Evolutionary conservation across 2,888 invertebrate genomes (phyloP).

Genomic region (Platycnemis pennipes): DNA sequence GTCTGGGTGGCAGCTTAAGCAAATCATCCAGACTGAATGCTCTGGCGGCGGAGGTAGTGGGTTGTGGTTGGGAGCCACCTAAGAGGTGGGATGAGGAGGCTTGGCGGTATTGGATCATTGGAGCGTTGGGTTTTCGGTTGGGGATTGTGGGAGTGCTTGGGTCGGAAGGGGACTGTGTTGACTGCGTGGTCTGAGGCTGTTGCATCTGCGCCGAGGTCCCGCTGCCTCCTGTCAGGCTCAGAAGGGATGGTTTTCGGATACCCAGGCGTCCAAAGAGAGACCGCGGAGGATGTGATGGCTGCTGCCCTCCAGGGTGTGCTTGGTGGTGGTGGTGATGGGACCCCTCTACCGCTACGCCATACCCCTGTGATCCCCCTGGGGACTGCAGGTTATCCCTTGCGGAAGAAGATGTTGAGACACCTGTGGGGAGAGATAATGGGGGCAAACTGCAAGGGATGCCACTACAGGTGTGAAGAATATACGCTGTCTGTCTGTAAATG

Average conservation of each 20-base stretch:
- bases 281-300: constrained; percentile 78
- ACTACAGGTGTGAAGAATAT: constrained; percentile 75
- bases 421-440: constrained; percentile 70
- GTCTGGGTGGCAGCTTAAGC: constrained; percentile 90
- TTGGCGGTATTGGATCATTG: constrained; percentile 6
- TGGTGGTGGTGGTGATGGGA: constrained; percentile 69
- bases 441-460: constrained; percentile 77
- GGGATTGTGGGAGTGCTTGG: constrained; percentile 78
- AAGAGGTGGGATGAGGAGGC: constrained; percentile 23
- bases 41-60: constrained; percentile 83
- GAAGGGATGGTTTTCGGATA: constrained; percentile 93
- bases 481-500: neutral
- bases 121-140: constrained; percentile 76
- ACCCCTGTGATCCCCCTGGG: constrained; percentile 78
- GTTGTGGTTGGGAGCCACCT: constrained; percentile 69
- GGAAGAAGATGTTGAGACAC: constrained; percentile 76
- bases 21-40: constrained; percentile 94
- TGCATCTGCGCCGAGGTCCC: constrained; percentile 70
- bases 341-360: constrained; percentile 75
- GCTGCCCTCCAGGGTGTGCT: constrained; percentile 69
- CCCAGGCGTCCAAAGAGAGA: constrained; percentile 91
- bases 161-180: constrained; percentile 79
- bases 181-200: constrained; percentile 78
- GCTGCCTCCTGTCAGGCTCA: constrained; percentile 84
- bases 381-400: constrained; percentile 74